Evolutionary conservation across 2,113 vertebrate genomes (phyloP), one percentile per base, ranked within the genome.

Genomic region (Murina feae): DNA sequence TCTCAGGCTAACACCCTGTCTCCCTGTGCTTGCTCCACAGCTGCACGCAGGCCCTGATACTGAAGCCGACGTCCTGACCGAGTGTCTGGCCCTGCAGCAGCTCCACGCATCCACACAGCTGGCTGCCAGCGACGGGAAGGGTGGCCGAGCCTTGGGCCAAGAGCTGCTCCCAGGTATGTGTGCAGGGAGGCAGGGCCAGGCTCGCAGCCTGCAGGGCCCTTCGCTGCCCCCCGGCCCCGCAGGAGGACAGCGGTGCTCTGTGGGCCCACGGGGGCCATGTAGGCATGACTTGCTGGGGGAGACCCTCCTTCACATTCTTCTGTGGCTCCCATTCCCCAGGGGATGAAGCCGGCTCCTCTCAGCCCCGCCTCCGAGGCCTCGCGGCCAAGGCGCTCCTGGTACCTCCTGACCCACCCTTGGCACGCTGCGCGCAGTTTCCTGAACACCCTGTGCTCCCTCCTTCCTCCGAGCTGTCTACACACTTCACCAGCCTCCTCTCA

Each of bases 121-220:
- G 96, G 97, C 98, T 63, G 98, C 98, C 97, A 21, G 81, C 5
- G 99, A 99, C 20, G 98, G 99, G 93, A 99, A 99, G 96, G 98
- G 99, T 39, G 97, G 98, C 11, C 98, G 98, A 85, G 96, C 98
- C 92, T 93, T 98, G 92, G 98, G 98, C 93, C 99, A 99, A 96
- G 99, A 99, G 97, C 98, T 99, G 94, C 99, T 99, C 96, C 98
- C 99, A 99, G 99, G 99, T 99, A 98, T 78, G 98, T 28, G 20
- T 2, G 13, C 3, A 0, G 11, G 30, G 47, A 44, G 72, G 69
- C 65, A 18, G 47, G 53, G 44, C 65, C 13, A 14, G 90, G 58
- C 21, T n/a, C 58, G 11, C 28, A 65, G 84, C 51, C 32, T 0
- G 2, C 42, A n/a, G 44, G 47, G n/a, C 11, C 55, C 69, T 66